Base-by-base conservation (phyloP, 1,140 invertebrate genomes). In the Octopus sinensis region DNA sequence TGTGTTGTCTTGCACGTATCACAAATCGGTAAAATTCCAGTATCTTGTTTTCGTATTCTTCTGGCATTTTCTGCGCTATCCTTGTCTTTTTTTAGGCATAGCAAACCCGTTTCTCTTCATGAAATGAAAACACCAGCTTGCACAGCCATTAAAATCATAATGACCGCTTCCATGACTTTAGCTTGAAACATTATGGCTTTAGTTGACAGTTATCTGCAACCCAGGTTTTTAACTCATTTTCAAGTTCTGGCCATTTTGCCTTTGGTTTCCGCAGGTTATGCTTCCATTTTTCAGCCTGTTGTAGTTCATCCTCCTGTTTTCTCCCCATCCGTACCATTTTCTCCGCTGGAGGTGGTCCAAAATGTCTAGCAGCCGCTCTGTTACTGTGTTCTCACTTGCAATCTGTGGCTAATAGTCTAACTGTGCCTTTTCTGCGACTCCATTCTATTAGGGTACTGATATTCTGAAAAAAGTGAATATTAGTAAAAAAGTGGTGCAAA, bases 121-220 rank as follows among this genome's bases (percentile, higher is more conserved):
- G 62, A 68, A 68, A 68, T 1, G 62, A 68, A 68, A 68, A 68
- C 62, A 68, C n/a, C 62, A 68, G 3, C 62, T 68, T 68, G 62
- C 62, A 2, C 62, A 68, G n/a, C 62, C 62, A 68, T n/a, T 68
- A 3, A 68, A 68, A 68, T 68, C 1, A 68, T 68, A 12, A 68
- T 68, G 62, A n/a, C 62, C 62, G 62, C 62, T 68, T 1, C 62
- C 62, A 68, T 68, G 3, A 68, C 30, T 68, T 68, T 68, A 68
- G 62, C 62, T 68, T 68, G 62, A 68, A 68, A 12, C 1, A 68
- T 68, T 68, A 68, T 68, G 62, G 62, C 62, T 68, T 68, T n/a
- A 68, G 62, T 68, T 68, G 62, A 68, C 62, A 68, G 62, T 68
- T 68, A 68, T 68, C 62, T 12, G 62, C 12, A 68, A 68, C 62